A percentile compares a stretch with the other conserved stretches of the same genome.
These are phyloP conservation scores for Eulemur albifrons DNA, from an alignment of 2,797 vertebrate species.

Conservation along the genomic window DNA sequence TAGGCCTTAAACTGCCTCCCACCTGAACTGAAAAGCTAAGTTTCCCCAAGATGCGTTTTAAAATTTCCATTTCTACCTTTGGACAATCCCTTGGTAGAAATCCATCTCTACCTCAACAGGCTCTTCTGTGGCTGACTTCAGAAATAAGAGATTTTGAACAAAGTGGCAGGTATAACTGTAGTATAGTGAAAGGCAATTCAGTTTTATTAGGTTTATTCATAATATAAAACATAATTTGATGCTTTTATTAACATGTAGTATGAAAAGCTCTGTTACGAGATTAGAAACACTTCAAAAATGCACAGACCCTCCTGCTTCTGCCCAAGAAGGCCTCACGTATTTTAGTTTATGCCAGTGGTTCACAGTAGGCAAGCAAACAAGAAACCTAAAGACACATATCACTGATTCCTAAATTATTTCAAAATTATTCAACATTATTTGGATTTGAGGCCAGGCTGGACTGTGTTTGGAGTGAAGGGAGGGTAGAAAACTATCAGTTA, in stretches of 20 bases:
- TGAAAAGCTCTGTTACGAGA: not conserved
- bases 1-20: not conserved
- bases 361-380: not conserved
- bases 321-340: not conserved
- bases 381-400: not conserved
- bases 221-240: not conserved
- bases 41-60: not conserved
- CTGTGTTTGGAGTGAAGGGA: not conserved
- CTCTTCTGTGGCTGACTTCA: not conserved
- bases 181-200: not conserved
- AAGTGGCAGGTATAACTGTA: not conserved
- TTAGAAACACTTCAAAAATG: not conserved
- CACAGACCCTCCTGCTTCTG: not conserved
- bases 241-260: not conserved
- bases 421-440: not conserved
- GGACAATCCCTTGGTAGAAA: not conserved
- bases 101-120: not conserved
- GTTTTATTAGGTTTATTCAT: not conserved
- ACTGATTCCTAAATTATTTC: not conserved
- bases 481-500: not conserved
- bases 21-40: not conserved
- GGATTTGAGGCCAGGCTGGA: not conserved
- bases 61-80: not conserved
- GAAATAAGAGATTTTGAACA: constrained; percentile 1
- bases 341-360: not conserved